Percentiles rank a stretch among this genome's conserved stretches.
Conservation (phyloP, 2,113 vertebrate genomes). For the Hemicordylus capensis region DNA sequence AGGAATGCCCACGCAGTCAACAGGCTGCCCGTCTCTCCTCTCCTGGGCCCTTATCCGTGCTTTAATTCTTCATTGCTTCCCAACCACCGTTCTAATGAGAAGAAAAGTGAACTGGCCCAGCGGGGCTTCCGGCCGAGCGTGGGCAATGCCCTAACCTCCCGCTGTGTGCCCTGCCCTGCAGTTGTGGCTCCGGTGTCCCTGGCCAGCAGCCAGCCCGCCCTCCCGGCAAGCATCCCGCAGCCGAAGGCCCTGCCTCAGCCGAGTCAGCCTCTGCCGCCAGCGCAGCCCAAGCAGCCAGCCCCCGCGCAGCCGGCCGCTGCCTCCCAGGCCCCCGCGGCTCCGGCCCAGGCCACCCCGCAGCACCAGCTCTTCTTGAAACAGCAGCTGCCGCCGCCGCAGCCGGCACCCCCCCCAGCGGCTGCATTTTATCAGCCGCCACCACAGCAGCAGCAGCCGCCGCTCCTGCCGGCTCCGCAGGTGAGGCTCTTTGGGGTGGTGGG, state of each 20-base stretch:
- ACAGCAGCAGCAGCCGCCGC: slow-evolving; percentile 66
- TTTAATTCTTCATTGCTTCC: no score
- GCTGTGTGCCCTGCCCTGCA: not conserved
- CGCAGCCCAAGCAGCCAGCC: slow-evolving; percentile 61
- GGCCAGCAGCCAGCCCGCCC: slow-evolving; percentile 63
- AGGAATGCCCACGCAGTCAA: no score
- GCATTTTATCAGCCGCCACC: slow-evolving; percentile 73
- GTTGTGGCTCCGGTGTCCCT: slow-evolving; percentile 62
- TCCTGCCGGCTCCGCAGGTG: slow-evolving; percentile 84
- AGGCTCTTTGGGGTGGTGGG: not conserved
- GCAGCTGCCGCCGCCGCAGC: slow-evolving; percentile 73
- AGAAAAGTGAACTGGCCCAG: no score
- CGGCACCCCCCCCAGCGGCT: slow-evolving; percentile 68
- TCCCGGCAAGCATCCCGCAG: slow-evolving; percentile 69
- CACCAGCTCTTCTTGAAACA: slow-evolving; percentile 90
- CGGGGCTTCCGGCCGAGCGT: no score
- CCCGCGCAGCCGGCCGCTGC: slow-evolving; percentile 9
- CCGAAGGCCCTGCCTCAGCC: slow-evolving; percentile 76
- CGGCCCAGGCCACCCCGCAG: slow-evolving; percentile 84
- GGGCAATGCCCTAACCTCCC: not conserved
- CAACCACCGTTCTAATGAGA: no score
- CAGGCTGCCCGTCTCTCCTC: no score
- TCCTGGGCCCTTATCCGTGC: no score
- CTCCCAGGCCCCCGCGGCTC: slow-evolving; percentile 64
- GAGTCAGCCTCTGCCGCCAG: slow-evolving; percentile 73